Evolutionary conservation across 2,797 vertebrate genomes (phyloP), one percentile per base, ranked within the genome.

Genomic region (Hoplostethus atlanticus): DNA sequence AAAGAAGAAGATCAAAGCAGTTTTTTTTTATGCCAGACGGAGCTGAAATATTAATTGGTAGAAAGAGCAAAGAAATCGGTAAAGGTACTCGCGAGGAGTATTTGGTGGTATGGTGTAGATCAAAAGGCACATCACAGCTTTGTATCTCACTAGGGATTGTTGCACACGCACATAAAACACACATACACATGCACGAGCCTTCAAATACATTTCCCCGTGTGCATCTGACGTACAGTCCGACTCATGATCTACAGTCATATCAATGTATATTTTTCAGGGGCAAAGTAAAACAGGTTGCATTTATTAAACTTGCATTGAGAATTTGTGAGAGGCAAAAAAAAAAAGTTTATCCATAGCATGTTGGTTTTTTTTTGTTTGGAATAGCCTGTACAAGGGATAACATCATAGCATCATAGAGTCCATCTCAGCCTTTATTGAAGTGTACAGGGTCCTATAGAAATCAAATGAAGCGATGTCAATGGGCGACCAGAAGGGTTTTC

Each of bases 341-440:
- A 70, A 59, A 74, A 42, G 71, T 76, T 76, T 46, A 92, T 65
- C 94, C 92, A 95, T 94, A 95, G 90, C 93, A 84, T 73, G 77
- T 72, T 64, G 28, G 76, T 46, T 73, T 81, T 84, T 84, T 83
- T 87, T 85, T 55, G 75, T 54, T 54, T 85, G 93, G 94, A 91
- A 92, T 93, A 95, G 95, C 94, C 95, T 96, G 94, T 93, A 88
- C 93, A 96, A 95, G 94, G 94, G 95, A 83, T 94, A 91, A 97
- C 95, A 94, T 95, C 94, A 96, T 94, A 96, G 95, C 94, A 92
- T 93, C 95, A 94, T 93, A 95, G 92, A 95, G 92, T 96, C 94
- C 93, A 93, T 95, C 94, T 94, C 86, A 96, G 95, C 93, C 91
- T 96, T 98, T 97, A 97, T 96, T 98, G 94, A 96, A 93, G 95